These are phyloP conservation scores for Leptocoma aspasia DNA, from an alignment of 2,113 vertebrate genomes.

Conservation along the genomic window DNA sequence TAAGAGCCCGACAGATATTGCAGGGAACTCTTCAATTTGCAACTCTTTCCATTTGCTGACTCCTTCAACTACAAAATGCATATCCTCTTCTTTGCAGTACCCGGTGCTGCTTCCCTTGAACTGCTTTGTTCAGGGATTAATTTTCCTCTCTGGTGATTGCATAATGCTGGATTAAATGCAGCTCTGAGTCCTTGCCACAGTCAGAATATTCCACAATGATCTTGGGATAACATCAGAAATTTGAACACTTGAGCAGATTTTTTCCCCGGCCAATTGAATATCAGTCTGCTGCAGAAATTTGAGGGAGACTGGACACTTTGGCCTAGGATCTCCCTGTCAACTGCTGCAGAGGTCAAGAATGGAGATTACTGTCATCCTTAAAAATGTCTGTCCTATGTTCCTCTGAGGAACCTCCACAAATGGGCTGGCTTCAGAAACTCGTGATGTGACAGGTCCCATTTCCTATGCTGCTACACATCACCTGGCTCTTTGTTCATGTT, in stretches of 20 bases:
- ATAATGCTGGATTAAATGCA: background rate
- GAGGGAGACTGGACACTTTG: background rate
- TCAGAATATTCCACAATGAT: background rate
- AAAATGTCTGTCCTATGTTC: background rate
- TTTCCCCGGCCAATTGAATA: background rate
- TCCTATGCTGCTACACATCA: accelerated
- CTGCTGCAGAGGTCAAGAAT: background rate
- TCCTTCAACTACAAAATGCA: background rate
- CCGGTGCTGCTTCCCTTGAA: background rate
- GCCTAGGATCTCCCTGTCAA: background rate
- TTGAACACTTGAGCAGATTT: background rate
- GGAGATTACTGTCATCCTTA: background rate
- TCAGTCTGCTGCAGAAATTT: background rate
- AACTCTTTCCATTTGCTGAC: background rate
- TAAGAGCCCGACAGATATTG: background rate
- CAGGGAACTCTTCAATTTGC: background rate
- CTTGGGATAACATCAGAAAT: background rate
- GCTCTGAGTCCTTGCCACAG: background rate
- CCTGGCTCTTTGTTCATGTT: background rate
- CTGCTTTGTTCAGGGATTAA: background rate
- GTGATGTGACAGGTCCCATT: accelerated
- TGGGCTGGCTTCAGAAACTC: background rate
- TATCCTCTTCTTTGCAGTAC: background rate
- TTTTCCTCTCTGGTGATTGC: background rate
- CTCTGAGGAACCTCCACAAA: background rate